Evolutionary conservation across 2,888 invertebrate species (phyloP).

Genomic region (Melinopterus prodromus): DNA sequence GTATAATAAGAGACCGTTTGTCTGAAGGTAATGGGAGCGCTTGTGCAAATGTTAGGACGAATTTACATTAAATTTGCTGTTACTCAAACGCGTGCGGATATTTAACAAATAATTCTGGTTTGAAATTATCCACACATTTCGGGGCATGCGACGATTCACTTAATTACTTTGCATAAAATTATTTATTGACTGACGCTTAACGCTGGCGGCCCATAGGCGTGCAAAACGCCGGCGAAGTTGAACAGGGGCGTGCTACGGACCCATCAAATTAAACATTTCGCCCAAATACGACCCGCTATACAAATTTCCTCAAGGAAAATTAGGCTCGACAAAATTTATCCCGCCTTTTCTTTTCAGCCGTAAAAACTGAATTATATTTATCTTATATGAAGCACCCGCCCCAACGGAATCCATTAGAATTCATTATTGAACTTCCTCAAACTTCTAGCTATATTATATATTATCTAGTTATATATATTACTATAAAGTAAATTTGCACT

Average conservation of each 20-base stretch:
- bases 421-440: no score
- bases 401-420: no score
- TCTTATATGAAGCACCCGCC: not conserved
- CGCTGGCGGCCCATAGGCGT: not conserved
- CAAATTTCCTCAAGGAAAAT: not conserved
- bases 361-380: not conserved
- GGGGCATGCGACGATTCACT: not conserved
- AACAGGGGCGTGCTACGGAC: not conserved
- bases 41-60: not conserved
- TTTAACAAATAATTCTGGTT: not conserved
- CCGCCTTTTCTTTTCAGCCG: not conserved
- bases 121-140: not conserved
- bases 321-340: not conserved
- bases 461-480: no score
- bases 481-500: no score
- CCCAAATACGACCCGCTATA: not conserved
- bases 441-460: no score
- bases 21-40: no score
- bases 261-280: not conserved
- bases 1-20: no score
- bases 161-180: slow-evolving; percentile 4
- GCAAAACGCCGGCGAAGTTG: not conserved
- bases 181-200: not conserved
- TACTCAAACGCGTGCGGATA: not conserved
- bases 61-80: not conserved